Evolutionary conservation across 2,113 vertebrate species (phyloP), one percentile per base, ranked within the genome.

Genomic region (Sus scrofa): DNA sequence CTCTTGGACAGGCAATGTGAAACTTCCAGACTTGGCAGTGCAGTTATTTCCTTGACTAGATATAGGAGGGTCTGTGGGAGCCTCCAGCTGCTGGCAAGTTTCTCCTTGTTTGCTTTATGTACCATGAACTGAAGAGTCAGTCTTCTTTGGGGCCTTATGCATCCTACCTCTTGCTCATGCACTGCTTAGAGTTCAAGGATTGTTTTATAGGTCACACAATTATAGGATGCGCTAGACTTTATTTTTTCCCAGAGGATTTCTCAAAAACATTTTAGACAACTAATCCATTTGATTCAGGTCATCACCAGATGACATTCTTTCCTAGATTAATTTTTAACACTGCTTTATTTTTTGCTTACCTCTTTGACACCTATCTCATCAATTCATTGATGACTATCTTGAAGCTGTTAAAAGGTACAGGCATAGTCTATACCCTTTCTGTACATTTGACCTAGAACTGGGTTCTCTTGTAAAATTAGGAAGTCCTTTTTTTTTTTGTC

Each of bases 41-140:
- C 24, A 8, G 0, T 2, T 10, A 30, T n/a, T 78, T 67, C 26
- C 24, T 65, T 19, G 4, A 13, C 0, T 7, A n/a, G 30, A 2
- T 60, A 3, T 4, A 79, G 6, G 10, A 30, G 52, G 2, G 30
- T 54, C 50, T 63, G 18, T 30, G 20, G 27, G 8, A 79, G 11
- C 9, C 14, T 34, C 0, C n/a, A 68, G 12, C 0, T n/a, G 78
- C 32, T 5, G 7, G 24, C 18, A 62, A 22, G 10, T 30, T 83
- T n/a, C 7, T 26, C 7, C 30, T 94, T 78, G 1, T 68, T 22
- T 50, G 0, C 44, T 75, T 37, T 79, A 44, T 44, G 19, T 12
- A 52, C 20, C 34, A 4, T 32, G 20, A 75, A 50, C 2, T 16
- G 30, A 56, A 79, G 54, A 63, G 2, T 24, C 2, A 14, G 8